Evolutionary conservation across 2,888 invertebrate species (phyloP).

Genomic region (Coelopa pilipes): DNA sequence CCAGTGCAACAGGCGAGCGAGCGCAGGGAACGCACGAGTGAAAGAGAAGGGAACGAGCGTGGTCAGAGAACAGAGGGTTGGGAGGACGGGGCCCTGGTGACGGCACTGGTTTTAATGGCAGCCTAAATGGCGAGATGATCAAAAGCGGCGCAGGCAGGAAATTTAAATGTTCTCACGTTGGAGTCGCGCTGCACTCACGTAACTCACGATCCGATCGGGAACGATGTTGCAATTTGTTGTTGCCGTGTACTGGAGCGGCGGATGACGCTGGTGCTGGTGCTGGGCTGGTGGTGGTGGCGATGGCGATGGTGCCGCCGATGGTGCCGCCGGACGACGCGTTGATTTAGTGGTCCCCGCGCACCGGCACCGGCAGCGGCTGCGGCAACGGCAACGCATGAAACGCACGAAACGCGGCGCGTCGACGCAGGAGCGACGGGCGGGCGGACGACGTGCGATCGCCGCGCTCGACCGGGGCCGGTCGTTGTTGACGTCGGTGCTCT

Average conservation of each 20-base stretch:
- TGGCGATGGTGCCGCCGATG: not conserved
- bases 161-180: slow-evolving; percentile 47
- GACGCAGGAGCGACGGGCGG: no score
- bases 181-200: slow-evolving; percentile 41
- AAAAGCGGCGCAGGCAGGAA: slow-evolving; percentile 20
- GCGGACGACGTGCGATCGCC: not conserved
- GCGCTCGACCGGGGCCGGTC: no score
- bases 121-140: slow-evolving; percentile 15
- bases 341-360: not conserved
- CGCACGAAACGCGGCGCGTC: no score
- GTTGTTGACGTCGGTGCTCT: not conserved
- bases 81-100: not conserved
- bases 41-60: no score
- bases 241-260: not conserved
- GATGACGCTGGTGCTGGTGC: not conserved
- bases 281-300: not conserved
- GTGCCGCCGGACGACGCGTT: not conserved
- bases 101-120: not conserved
- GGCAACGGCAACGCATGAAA: no score
- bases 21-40: no score
- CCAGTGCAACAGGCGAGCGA: no score
- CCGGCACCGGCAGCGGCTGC: no score
- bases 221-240: slow-evolving; percentile 5
- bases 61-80: not conserved
- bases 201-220: slow-evolving; percentile 11